Base-by-base conservation (phyloP, 2,888 invertebrate species). In the Pristionchus japonicus region DNA sequence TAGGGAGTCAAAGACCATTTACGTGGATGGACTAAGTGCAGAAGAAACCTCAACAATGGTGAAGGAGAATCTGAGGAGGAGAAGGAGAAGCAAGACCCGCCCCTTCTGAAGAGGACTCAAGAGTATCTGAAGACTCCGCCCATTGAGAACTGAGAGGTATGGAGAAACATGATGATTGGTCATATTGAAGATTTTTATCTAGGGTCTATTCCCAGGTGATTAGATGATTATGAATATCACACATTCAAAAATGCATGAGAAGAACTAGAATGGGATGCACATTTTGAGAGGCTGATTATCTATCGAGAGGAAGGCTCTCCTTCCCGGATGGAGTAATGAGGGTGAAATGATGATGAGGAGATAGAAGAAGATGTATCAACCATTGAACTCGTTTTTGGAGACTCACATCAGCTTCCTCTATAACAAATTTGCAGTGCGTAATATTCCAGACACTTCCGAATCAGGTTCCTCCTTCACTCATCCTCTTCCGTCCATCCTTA, bases 251-350 rank as follows among this genome's bases (percentile, higher is more conserved):
- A 17, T 31, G 64, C 1, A 67, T 31, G 31, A 31, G 61, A 61
- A 11, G 61, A 61, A 23, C 57, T n/a, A 27, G 27, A 40, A 23
- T 20, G 31, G 17, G 37, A 37, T 40, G 23, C 3, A 15, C n/a
- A 70, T 74, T 74, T 74, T 31, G 40, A 74, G 40, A 40, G 74
- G 74, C 34, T 40, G 37, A 74, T 74, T 74, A 74, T 37, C 23
- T 23, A 40, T 31, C 31, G n/a, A 74, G 74, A 64, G 37, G 40
- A 11, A n/a, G n/a, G n/a, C n/a, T n/a, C n/a, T n/a, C n/a, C n/a
- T n/a, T n/a, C n/a, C 17, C 37, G 70, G 70, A 37, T 70, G 70
- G 6, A 3, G 17, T 37, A 70, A 70, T 70, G 34, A 70, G 70
- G 9, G 37, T 9, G 37, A 37, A 64, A 64, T 27, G 17, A 52